phyloP scores from a whole-genome alignment of 1,140 invertebrate species.

The Drosophila triauraria region DNA sequence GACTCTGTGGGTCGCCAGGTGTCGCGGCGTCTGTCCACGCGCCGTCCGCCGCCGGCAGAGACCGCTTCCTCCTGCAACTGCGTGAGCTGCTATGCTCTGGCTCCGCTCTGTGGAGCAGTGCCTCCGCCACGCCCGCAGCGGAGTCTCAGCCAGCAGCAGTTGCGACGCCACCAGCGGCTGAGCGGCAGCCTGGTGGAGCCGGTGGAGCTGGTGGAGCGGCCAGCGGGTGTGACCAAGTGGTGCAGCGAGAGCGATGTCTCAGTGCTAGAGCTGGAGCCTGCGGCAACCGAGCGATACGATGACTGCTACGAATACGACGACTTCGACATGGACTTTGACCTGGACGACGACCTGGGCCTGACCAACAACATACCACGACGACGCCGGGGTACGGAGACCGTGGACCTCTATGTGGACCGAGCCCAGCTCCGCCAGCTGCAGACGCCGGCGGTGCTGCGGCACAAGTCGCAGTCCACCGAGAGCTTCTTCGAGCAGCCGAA shows the following conservation, averaged over 20 bases:
- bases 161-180: conserved; percentile 73
- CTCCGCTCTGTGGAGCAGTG: conserved; percentile 72
- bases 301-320: conserved; percentile 73
- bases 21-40: conserved; percentile 55
- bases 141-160: conserved; percentile 78
- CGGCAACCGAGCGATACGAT: conserved; percentile 54
- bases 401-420: conserved; percentile 66
- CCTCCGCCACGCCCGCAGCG: conserved; percentile 72
- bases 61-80: conserved; percentile 67
- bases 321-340: conserved; percentile 75
- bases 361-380: conserved; percentile 45
- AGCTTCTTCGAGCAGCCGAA: conserved; percentile 82
- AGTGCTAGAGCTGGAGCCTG: conserved; percentile 68
- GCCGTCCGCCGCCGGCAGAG: conserved; percentile 37
- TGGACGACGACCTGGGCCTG: conserved; percentile 52
- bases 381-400: conserved; percentile 42
- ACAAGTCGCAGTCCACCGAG: conserved; percentile 79
- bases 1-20: conserved; percentile 55
- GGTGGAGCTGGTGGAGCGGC: conserved; percentile 19
- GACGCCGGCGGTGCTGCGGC: conserved; percentile 59
- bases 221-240: conserved; percentile 72
- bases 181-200: conserved; percentile 64
- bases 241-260: conserved; percentile 83
- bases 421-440: conserved; percentile 61
- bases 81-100: conserved; percentile 79